These are phyloP conservation scores for Furcifer pardalis DNA, from an alignment of 2,797 vertebrate genomes.

Conservation along the genomic window DNA sequence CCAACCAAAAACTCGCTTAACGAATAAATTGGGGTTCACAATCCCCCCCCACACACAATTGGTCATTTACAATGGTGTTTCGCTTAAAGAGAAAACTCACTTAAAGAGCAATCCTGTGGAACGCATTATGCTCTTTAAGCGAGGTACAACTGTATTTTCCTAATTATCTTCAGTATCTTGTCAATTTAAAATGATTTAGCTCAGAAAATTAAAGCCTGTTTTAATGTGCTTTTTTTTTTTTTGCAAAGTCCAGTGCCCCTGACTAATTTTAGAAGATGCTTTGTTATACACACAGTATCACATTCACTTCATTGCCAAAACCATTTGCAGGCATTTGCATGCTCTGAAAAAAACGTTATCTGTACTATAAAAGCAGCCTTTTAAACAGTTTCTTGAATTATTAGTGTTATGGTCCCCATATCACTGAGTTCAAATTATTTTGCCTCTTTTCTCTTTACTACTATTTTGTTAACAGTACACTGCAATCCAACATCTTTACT, in stretches of 20 bases:
- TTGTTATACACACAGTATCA: conserved; percentile 51
- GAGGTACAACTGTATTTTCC: too few species aligned
- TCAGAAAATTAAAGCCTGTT: conserved; percentile 56
- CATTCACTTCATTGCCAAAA: conserved; percentile 33
- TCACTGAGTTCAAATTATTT: neutral
- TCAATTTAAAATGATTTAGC: conserved; percentile 58
- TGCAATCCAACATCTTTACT: too few species aligned
- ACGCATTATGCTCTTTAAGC: too few species aligned
- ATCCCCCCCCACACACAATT: too few species aligned
- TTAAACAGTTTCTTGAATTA: conserved; percentile 20
- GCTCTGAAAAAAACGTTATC: neutral
- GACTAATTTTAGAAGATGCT: conserved; percentile 62
- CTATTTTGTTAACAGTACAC: neutral
- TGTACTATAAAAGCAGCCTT: conserved; percentile 30
- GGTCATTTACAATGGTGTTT: too few species aligned
- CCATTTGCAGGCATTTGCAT: conserved; percentile 30
- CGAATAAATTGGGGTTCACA: too few species aligned
- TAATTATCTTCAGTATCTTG: conserved; percentile 62
- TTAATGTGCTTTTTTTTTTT: conserved; percentile 30
- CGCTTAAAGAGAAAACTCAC: too few species aligned
- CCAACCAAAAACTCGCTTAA: too few species aligned
- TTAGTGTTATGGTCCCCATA: conserved; percentile 16
- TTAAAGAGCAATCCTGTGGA: too few species aligned
- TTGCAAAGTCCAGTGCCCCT: conserved; percentile 60
- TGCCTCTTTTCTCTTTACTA: neutral